A percentile compares a stretch with the other conserved stretches of the same genome.
phyloP scores from a whole-genome alignment of 2,113 vertebrate species.

The Caranx ignobilis region DNA sequence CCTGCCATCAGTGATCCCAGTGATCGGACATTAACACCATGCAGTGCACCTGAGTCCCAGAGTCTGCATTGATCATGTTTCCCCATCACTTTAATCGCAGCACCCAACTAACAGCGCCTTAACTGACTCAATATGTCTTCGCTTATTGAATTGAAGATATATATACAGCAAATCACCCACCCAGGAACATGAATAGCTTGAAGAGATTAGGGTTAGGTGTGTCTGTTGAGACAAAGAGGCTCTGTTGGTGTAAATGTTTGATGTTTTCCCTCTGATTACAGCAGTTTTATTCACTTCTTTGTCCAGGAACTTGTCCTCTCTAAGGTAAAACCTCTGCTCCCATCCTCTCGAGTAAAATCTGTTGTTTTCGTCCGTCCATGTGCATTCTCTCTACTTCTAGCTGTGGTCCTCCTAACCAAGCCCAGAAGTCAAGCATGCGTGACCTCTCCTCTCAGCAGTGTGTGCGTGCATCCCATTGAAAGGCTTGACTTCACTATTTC shows the following conservation, averaged over 20 bases:
- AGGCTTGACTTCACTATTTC: constrained; percentile 59
- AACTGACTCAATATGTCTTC: background rate
- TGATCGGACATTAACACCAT: too few relatives aligned
- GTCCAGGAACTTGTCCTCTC: background rate
- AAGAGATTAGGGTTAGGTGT: background rate
- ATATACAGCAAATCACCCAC: background rate
- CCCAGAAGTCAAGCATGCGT: constrained; percentile 56
- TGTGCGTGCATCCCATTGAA: constrained; percentile 45
- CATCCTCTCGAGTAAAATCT: background rate
- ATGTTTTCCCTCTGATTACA: background rate
- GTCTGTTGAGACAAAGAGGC: constrained; percentile 6
- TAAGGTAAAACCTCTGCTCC: background rate
- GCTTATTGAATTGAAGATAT: background rate
- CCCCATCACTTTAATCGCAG: too few relatives aligned
- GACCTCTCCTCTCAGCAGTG: constrained; percentile 58
- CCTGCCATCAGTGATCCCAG: too few relatives aligned
- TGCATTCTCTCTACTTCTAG: constrained; percentile 6
- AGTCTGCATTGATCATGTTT: too few relatives aligned
- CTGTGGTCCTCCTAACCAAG: constrained; percentile 37
- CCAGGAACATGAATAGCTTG: background rate
- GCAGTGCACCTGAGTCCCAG: too few relatives aligned
- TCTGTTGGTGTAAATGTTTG: background rate
- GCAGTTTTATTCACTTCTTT: background rate
- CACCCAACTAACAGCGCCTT: background rate
- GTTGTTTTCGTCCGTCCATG: constrained; percentile 12